Conservation (phyloP, 2,888 invertebrate genomes). For the Hemistola chrysoprasaria region DNA sequence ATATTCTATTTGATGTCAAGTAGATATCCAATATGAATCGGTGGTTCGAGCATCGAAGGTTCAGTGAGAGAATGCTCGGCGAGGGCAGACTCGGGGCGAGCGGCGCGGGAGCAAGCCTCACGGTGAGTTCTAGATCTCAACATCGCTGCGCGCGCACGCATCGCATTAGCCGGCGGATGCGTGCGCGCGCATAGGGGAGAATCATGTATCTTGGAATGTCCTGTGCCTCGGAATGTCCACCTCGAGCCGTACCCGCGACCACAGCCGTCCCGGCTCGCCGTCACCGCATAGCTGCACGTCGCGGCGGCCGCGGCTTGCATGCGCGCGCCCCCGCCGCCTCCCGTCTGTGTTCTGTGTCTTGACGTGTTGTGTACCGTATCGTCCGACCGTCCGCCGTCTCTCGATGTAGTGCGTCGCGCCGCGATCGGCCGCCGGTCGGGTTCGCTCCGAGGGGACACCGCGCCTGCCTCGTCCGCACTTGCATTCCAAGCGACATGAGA, state of each 20-base stretch:
- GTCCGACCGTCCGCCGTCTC: slow-evolving; percentile 61
- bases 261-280: no score
- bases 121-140: slow-evolving; percentile 83
- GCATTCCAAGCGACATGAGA: slow-evolving; percentile 83
- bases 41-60: slow-evolving; percentile 27
- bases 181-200: slow-evolving; percentile 78
- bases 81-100: slow-evolving; percentile 27
- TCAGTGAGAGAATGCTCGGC: slow-evolving; percentile 29
- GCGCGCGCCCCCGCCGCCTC: slow-evolving; percentile 60
- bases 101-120: slow-evolving; percentile 46
- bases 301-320: slow-evolving; percentile 70
- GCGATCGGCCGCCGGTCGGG: slow-evolving; percentile 47
- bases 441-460: slow-evolving; percentile 52
- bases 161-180: slow-evolving; percentile 43
- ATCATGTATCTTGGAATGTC: slow-evolving; percentile 84
- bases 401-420: slow-evolving; percentile 61
- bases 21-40: slow-evolving; percentile 57
- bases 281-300: slow-evolving; percentile 67
- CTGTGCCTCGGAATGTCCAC: slow-evolving; percentile 84
- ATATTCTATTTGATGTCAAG: slow-evolving; percentile 48
- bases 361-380: slow-evolving; percentile 77
- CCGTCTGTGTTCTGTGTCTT: slow-evolving; percentile 80
- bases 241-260: slow-evolving; percentile 73
- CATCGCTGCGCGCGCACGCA: slow-evolving; percentile 78
- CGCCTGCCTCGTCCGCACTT: slow-evolving; percentile 68